These are phyloP conservation scores for Gopherus evgoodei DNA, from an alignment of 2,113 vertebrate species.

Conservation along the genomic window DNA sequence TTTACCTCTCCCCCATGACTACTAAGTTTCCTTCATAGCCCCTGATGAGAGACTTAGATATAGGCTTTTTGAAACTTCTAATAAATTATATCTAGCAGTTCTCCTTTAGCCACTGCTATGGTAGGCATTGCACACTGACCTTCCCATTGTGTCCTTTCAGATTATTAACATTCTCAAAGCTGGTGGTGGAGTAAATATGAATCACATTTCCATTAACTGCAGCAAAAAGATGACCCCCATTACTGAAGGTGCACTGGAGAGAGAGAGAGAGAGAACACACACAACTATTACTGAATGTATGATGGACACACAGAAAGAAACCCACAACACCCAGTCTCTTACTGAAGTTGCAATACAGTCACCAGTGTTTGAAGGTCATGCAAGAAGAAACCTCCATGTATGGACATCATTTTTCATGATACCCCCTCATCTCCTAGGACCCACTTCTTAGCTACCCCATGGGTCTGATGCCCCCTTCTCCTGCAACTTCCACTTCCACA, in stretches of 20 bases:
- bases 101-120: not conserved
- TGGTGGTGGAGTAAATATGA: conserved; percentile 90
- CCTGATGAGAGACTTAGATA: not conserved
- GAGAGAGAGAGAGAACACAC: conserved; percentile 28
- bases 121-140: conserved; percentile 77
- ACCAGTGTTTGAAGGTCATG: not conserved
- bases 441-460: not conserved
- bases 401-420: not conserved
- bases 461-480: not conserved
- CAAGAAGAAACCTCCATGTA: not conserved
- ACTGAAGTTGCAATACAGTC: not conserved
- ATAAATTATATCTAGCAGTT: not conserved
- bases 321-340: not conserved
- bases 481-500: not conserved
- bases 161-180: conserved; percentile 88
- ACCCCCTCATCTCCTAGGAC: not conserved
- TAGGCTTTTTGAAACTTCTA: not conserved
- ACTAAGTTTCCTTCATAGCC: not conserved
- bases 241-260: conserved; percentile 90
- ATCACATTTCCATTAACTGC: conserved; percentile 93
- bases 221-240: conserved; percentile 94
- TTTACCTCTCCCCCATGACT: not conserved
- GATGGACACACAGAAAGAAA: not conserved
- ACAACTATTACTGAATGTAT: not conserved
- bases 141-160: conserved; percentile 95